Evolutionary conservation across 1,140 invertebrate genomes (phyloP).

Genomic region (Drosophila albomicans): DNA sequence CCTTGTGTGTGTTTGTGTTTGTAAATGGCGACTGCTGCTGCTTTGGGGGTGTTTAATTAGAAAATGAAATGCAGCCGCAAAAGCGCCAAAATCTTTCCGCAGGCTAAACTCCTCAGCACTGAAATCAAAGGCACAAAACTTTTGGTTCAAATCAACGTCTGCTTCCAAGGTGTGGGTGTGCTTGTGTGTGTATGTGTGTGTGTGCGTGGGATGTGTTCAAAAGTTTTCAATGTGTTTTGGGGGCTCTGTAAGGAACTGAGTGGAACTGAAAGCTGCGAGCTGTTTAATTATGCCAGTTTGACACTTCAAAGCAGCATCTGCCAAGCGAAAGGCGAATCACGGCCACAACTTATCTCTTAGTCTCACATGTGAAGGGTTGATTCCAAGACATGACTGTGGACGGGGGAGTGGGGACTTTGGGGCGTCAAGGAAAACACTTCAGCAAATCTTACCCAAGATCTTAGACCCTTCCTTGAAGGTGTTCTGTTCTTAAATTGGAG

Average conservation of each 20-base stretch:
- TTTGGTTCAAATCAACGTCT: constrained; percentile 54
- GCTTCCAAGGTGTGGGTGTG: constrained; percentile 59
- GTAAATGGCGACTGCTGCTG: constrained; percentile 48
- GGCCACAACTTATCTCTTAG: constrained; percentile 11
- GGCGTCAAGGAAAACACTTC: not conserved
- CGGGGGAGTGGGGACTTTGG: not conserved
- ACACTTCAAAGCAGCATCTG: constrained; percentile 79
- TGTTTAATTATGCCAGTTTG: constrained; percentile 83
- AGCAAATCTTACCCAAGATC: not conserved
- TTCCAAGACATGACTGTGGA: constrained; percentile 7
- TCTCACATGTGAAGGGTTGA: constrained; percentile 29
- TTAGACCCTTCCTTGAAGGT: not conserved
- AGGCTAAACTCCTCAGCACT: constrained; percentile 19
- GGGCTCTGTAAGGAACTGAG: too few relatives aligned
- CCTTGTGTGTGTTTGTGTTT: constrained; percentile 2
- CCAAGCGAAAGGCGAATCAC: not conserved
- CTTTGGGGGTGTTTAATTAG: constrained; percentile 78
- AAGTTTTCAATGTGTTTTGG: constrained; percentile 42
- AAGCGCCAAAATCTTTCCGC: constrained; percentile 42
- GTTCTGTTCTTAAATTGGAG: not conserved
- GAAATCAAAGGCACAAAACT: constrained; percentile 68
- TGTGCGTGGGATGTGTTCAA: constrained; percentile 20
- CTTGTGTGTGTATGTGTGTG: constrained; percentile 27
- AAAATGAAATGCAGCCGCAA: constrained; percentile 72
- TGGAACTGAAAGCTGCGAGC: constrained; percentile 30